Percentiles rank a stretch among this genome's conserved stretches.
phyloP scores from a whole-genome alignment of 2,888 invertebrate species.

The Carpatolechia fugitivella region DNA sequence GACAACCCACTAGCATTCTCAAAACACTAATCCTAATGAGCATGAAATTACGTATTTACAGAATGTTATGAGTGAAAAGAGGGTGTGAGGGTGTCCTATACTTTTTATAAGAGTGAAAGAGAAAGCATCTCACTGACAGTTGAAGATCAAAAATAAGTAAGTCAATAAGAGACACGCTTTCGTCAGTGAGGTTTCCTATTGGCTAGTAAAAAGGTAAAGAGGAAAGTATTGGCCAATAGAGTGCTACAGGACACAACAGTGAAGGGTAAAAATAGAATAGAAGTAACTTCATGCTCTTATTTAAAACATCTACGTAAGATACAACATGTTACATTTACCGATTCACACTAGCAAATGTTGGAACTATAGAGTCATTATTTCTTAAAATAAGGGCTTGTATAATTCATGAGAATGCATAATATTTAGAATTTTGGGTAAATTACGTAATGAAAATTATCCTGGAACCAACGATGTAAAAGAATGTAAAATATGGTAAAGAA shows the following conservation, averaged over 20 bases:
- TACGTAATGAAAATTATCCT: not conserved
- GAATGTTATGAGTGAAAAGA: not conserved
- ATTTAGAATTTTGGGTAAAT: constrained; percentile 19
- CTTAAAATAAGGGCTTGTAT: not conserved
- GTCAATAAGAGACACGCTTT: constrained; percentile 8
- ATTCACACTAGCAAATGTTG: constrained; percentile 70
- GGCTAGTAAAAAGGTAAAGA: constrained; percentile 13
- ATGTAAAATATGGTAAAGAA: not conserved
- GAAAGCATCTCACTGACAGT: not conserved
- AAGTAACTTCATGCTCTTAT: constrained; percentile 73
- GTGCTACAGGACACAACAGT: constrained; percentile 27
- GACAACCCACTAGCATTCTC: constrained; percentile 75
- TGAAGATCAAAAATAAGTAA: not conserved
- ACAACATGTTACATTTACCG: constrained; percentile 56
- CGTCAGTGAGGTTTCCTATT: constrained; percentile 3
- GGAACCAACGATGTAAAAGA: constrained; percentile 12
- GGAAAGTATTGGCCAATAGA: constrained; percentile 16
- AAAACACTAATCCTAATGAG: constrained; percentile 72
- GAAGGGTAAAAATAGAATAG: constrained; percentile 34
- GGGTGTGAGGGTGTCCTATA: not conserved
- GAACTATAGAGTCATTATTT: not conserved
- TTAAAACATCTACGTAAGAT: constrained; percentile 55
- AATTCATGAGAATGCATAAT: constrained; percentile 59
- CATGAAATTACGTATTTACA: constrained; percentile 64
- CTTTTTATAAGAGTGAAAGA: not conserved